Evolutionary conservation across 1,140 invertebrate species (phyloP).

Genomic region (Pogonognathellus flavescens): DNA sequence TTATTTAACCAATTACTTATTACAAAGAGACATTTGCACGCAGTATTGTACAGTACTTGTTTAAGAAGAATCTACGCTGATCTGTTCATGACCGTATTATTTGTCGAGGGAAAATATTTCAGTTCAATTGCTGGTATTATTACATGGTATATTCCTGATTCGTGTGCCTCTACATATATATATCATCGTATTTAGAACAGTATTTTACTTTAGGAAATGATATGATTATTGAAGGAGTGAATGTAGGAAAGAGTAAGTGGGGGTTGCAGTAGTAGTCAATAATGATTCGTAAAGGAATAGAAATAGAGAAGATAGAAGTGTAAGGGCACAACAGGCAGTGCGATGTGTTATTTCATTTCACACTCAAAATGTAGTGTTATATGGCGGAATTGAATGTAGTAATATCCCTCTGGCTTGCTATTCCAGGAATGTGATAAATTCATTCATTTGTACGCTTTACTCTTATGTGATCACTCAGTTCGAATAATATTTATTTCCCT

Average conservation of each 20-base stretch:
- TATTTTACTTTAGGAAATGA: too few species aligned
- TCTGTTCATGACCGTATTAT: too few species aligned
- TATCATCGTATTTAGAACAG: too few species aligned
- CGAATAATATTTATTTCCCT: conserved; percentile 46
- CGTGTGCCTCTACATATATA: too few species aligned
- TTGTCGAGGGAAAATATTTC: too few species aligned
- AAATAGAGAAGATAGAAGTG: not conserved
- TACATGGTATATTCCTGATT: too few species aligned
- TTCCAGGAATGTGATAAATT: conserved; percentile 45
- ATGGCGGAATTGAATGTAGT: conserved; percentile 19
- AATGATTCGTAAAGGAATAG: not conserved
- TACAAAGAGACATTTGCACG: too few species aligned
- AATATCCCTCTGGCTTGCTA: conserved; percentile 22
- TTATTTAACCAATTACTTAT: too few species aligned
- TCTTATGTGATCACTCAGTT: conserved; percentile 19
- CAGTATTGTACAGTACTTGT: too few species aligned
- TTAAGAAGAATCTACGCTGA: too few species aligned
- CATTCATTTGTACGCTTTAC: conserved; percentile 19
- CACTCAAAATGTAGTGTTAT: not conserved
- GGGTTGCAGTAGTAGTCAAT: not conserved
- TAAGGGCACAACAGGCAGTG: not conserved
- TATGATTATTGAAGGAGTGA: conserved; percentile 1
- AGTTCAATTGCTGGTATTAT: too few species aligned
- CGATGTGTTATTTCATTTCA: not conserved
- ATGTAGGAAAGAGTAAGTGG: not conserved